Conservation (phyloP, 2,797 vertebrate genomes). For the Pristis pectinata region DNA sequence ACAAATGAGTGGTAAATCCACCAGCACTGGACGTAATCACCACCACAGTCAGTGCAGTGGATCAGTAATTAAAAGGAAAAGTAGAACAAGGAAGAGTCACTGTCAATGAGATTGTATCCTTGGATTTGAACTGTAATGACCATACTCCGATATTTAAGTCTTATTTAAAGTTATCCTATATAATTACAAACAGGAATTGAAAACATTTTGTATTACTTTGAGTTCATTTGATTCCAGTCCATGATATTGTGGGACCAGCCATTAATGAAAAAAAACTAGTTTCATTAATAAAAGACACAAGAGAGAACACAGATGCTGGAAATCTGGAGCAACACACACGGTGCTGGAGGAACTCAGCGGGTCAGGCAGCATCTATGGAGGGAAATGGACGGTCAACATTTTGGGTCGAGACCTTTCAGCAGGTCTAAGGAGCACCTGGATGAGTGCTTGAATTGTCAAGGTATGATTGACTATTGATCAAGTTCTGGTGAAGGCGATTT, state of each 20-base stretch:
- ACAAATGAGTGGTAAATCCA: not conserved
- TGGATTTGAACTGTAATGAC: not conserved
- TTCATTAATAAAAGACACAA: not conserved
- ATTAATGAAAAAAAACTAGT: not conserved
- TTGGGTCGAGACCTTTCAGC: too few species aligned
- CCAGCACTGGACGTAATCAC: not conserved
- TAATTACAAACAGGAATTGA: not conserved
- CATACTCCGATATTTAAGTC: not conserved
- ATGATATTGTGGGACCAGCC: not conserved
- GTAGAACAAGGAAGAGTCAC: not conserved
- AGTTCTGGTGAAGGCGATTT: too few species aligned
- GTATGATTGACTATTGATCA: too few species aligned
- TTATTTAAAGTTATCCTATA: not conserved
- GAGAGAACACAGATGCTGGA: too few species aligned
- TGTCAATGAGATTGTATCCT: not conserved
- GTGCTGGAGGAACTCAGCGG: too few species aligned
- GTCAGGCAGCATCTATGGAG: too few species aligned
- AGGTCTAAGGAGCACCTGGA: too few species aligned
- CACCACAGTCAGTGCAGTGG: not conserved
- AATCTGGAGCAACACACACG: too few species aligned
- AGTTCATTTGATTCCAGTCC: not conserved
- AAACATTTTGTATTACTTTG: not conserved
- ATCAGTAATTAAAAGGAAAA: too few species aligned
- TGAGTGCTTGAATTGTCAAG: too few species aligned
- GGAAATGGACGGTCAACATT: too few species aligned